These are phyloP conservation scores for Anabacerthia variegaticeps DNA, from an alignment of 2,797 vertebrate genomes.

Conservation along the genomic window DNA sequence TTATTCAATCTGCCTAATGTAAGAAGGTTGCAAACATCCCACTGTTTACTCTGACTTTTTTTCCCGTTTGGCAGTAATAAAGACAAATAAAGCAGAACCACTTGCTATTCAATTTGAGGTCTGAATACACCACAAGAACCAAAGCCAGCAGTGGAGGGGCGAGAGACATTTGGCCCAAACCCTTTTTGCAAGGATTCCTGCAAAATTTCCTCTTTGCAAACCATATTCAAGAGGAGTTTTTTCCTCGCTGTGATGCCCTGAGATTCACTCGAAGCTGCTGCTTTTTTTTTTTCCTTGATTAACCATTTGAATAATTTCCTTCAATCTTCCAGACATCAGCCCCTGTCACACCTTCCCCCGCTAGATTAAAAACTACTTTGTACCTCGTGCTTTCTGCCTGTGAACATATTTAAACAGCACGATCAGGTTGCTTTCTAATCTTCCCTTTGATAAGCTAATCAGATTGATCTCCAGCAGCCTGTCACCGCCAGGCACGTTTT, in stretches of 20 bases:
- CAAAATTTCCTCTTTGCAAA: neutral
- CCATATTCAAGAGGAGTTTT: neutral
- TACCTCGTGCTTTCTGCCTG: neutral
- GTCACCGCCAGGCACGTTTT: neutral
- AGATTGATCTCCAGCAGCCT: slow-evolving; percentile 38
- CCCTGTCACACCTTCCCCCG: neutral
- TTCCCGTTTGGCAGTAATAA: slow-evolving; percentile 39
- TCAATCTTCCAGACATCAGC: neutral
- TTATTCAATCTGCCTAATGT: slow-evolving; percentile 63
- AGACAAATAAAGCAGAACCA: slow-evolving; percentile 33
- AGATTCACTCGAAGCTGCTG: neutral
- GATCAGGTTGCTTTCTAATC: slow-evolving; percentile 31
- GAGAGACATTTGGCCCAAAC: neutral
- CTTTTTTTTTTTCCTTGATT: neutral
- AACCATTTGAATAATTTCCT: neutral
- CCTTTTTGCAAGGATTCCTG: neutral
- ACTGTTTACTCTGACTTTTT: slow-evolving; percentile 35
- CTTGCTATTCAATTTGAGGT: neutral
- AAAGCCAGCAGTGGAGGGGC: neutral
- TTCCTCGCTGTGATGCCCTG: neutral
- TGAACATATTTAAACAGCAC: slow-evolving; percentile 33
- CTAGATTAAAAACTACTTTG: neutral
- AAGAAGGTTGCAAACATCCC: slow-evolving; percentile 63
- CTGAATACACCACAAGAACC: neutral
- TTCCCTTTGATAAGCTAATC: slow-evolving; percentile 46